phyloP scores from a whole-genome alignment of 1,140 invertebrate species.

The Drosophila saltans region DNA sequence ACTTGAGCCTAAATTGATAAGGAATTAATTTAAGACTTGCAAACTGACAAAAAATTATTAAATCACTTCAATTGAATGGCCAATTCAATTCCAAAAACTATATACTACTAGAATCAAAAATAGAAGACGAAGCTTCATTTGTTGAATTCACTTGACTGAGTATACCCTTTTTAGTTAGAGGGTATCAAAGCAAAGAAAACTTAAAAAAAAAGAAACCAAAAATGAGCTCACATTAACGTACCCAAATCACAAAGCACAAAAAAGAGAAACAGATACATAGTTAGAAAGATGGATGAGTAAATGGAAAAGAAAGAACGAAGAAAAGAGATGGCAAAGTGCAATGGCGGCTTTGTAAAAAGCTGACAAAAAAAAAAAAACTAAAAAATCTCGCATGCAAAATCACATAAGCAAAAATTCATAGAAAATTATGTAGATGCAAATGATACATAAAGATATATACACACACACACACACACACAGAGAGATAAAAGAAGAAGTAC shows the following conservation, averaged over 20 bases:
- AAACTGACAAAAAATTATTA: too few relatives aligned
- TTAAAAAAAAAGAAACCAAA: constrained; percentile 2
- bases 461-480: not conserved
- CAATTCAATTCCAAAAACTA: too few relatives aligned
- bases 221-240: constrained; percentile 60
- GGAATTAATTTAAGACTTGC: too few relatives aligned
- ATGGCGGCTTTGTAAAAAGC: constrained; percentile 48
- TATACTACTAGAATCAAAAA: too few relatives aligned
- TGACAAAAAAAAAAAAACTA: constrained; percentile 40
- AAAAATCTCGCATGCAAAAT: constrained; percentile 52
- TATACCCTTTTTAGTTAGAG: not conserved
- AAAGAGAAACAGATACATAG: constrained; percentile 16
- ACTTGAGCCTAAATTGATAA: too few relatives aligned
- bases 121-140: too few relatives aligned
- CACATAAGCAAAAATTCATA: constrained; percentile 64
- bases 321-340: constrained; percentile 30
- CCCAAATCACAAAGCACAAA: constrained; percentile 52
- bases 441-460: constrained; percentile 31
- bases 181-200: not conserved
- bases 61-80: too few relatives aligned
- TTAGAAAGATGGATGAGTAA: not conserved
- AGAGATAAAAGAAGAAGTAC: not conserved
- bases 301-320: constrained; percentile 1
- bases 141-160: not conserved
- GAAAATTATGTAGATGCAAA: constrained; percentile 59